These are phyloP conservation scores for Hermodice carunculata DNA, from an alignment of 2,888 invertebrate species.

Conservation along the genomic window DNA sequence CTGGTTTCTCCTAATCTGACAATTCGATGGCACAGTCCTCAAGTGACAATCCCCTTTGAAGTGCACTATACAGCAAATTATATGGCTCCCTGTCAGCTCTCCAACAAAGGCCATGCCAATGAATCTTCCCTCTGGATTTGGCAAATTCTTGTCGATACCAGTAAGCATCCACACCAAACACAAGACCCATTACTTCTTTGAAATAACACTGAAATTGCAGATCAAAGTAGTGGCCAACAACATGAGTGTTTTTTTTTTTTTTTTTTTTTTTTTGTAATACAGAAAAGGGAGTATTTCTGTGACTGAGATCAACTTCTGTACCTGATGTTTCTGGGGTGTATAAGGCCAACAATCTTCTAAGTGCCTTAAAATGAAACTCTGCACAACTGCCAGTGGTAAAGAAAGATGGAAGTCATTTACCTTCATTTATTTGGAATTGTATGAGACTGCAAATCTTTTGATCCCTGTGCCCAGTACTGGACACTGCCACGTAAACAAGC, in stretches of 20 bases:
- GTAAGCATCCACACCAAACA: constrained; percentile 35
- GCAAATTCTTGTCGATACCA: constrained; percentile 40
- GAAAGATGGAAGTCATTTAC: constrained; percentile 35
- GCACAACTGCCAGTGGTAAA: constrained; percentile 37
- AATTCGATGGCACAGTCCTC: constrained; percentile 27
- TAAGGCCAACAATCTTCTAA: constrained; percentile 14
- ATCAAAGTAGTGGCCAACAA: constrained; percentile 38
- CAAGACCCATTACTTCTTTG: constrained; percentile 32
- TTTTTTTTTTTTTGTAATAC: not conserved
- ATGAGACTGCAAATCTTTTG: constrained; percentile 32
- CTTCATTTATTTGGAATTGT: constrained; percentile 39
- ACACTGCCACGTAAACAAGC: constrained; percentile 15
- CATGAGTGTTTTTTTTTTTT: constrained; percentile 23
- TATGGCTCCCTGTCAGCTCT: constrained; percentile 23
- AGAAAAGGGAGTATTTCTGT: not conserved
- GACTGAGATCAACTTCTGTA: not conserved
- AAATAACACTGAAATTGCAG: constrained; percentile 30
- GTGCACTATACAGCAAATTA: constrained; percentile 26
- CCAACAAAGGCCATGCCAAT: constrained; percentile 15
- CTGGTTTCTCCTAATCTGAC: constrained; percentile 28
- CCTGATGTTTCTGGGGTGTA: constrained; percentile 15
- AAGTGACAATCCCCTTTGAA: constrained; percentile 27
- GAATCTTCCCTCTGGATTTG: constrained; percentile 1
- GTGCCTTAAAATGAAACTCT: constrained; percentile 28
- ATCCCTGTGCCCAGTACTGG: constrained; percentile 25